These are phyloP conservation scores for Heliopora coerulea DNA, from an alignment of 92 coral and sea anemone species.

Conservation along the genomic window DNA sequence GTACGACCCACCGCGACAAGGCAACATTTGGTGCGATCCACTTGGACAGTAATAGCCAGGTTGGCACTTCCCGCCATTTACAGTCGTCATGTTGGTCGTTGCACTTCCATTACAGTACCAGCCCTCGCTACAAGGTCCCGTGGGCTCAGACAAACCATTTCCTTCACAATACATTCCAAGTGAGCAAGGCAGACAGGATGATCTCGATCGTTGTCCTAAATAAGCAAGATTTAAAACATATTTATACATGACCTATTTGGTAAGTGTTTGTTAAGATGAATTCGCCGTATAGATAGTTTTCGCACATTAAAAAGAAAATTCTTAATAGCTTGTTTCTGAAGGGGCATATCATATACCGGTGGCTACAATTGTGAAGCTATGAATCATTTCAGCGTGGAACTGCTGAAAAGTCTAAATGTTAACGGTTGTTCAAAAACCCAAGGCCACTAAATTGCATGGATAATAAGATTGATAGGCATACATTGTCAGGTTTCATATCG, in stretches of 20 bases:
- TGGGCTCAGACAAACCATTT: conserved; percentile 79
- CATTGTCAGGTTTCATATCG: no score
- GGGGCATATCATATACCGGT: no score
- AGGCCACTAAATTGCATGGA: no score
- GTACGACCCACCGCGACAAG: conserved; percentile 87
- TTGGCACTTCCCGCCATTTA: conserved; percentile 83
- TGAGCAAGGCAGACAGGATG: conserved; percentile 77
- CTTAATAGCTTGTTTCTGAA: no score
- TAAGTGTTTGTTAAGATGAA: not conserved
- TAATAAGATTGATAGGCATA: no score
- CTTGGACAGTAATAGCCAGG: conserved; percentile 87
- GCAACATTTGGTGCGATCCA: conserved; percentile 65
- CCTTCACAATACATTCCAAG: conserved; percentile 92
- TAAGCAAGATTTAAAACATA: not conserved
- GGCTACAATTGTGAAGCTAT: no score
- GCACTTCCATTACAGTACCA: conserved; percentile 97
- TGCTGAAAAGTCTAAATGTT: no score
- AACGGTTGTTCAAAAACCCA: no score
- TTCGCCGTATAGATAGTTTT: no score
- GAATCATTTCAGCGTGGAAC: no score
- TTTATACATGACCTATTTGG: not conserved
- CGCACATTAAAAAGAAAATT: no score
- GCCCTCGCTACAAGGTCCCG: conserved; percentile 86
- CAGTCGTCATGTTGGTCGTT: conserved; percentile 71
- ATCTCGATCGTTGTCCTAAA: conserved; percentile 47